Percentiles rank a stretch among this genome's conserved stretches.
These are phyloP conservation scores for Cylindroiulus punctatus DNA, from an alignment of 2,888 invertebrate genomes.

Conservation along the genomic window DNA sequence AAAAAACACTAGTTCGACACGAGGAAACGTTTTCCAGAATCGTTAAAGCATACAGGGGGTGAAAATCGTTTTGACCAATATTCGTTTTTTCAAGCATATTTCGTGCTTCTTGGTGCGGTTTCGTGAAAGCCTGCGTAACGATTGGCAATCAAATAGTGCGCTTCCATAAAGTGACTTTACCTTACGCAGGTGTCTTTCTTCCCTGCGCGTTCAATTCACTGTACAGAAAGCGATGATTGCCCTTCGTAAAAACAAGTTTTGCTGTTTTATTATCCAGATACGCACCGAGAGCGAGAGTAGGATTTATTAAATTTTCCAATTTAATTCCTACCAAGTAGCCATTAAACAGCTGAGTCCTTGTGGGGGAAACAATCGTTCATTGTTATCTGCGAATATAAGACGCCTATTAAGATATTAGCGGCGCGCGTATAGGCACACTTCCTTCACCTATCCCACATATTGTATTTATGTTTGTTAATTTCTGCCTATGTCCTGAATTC, in stretches of 20 bases:
- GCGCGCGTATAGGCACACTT: constrained; percentile 9
- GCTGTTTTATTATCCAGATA: not conserved
- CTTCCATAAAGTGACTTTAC: not conserved
- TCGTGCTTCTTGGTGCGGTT: not conserved
- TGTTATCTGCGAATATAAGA: not conserved
- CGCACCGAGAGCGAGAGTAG: not conserved
- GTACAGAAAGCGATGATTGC: not conserved
- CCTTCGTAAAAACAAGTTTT: not conserved
- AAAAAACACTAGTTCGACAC: too few relatives aligned
- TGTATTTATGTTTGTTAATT: constrained; percentile 2
- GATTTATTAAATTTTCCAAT: constrained; percentile 5
- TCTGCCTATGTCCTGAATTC: constrained; percentile 19
- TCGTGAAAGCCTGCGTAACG: not conserved
- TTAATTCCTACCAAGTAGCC: not conserved
- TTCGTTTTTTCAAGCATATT: too few relatives aligned
- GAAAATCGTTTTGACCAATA: too few relatives aligned
- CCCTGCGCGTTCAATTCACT: not conserved
- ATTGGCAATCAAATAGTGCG: too few relatives aligned
- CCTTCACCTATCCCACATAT: constrained; percentile 6
- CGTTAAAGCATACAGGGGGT: too few relatives aligned
- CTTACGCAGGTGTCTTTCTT: not conserved
- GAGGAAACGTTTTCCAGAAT: too few relatives aligned
- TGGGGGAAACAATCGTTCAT: constrained; percentile 19
- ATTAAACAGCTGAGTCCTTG: constrained; percentile 17
- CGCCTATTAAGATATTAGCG: not conserved